Base-by-base conservation (phyloP, 2,113 vertebrate species). In the Peromyscus polionotus region DNA sequence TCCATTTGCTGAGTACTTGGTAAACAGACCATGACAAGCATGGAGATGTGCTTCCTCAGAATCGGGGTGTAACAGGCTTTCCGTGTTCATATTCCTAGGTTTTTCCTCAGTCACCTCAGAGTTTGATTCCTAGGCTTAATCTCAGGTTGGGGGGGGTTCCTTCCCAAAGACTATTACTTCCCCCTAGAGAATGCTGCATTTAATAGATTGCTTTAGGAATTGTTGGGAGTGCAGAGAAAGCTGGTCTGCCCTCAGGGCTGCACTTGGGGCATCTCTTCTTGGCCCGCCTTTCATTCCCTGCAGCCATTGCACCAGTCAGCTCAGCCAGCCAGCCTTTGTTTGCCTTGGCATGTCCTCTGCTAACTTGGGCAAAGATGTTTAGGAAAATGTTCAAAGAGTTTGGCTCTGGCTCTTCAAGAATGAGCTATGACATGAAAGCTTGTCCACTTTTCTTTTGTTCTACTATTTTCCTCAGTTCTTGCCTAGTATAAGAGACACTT, bases 331-430 rank as follows among this genome's bases (percentile, higher is more conserved):
- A 96, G 92, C 13, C 39, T 94, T 96, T 91, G 85, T 96, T 96
- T 96, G 88, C 17, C 48, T 97, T 97, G 95, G 95, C 97, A 96
- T 51, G 39, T 75, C 48, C 42, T 59, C 22, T 57, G 67, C 45
- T 95, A 93, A 97, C 61, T 73, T 92, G 95, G 86, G 91, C 81
- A 95, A 97, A 96, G 94, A 91, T 61, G 95, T 87, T 96, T 93
- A 91, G 90, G 89, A 90, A 96, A 96, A 91, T 48, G 57, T 79
- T 94, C 51, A 51, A 83, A 96, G 84, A 80, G 67, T 33, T 95
- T 97, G 81, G 92, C 76, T 95, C 76, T 85, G n/a, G 77, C 70
- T 20, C 86, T 96, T 96, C 14, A 89, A 72, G 54, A 97, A 94
- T 92, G 63, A 95, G 81, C 76, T 42, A 48, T 79, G 94, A 95